These are phyloP conservation scores for Tuberolachnus salignus DNA, from an alignment of 2,888 invertebrate genomes.

Conservation along the genomic window DNA sequence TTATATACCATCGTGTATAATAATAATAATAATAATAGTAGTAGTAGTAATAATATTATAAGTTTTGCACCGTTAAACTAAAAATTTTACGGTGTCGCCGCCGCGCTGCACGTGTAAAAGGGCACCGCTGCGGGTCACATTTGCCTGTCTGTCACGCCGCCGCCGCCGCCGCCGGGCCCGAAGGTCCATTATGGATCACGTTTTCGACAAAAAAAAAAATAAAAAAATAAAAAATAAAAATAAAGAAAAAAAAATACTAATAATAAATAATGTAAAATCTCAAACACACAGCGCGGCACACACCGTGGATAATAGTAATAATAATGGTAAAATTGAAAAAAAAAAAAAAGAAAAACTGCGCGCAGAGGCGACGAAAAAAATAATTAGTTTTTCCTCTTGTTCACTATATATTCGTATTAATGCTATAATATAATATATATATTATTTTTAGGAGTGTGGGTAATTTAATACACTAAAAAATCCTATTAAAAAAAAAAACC, in stretches of 20 bases:
- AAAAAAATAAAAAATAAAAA: no score
- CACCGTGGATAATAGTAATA: constrained; percentile 16
- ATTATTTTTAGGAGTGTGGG: no score
- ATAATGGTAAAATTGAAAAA: neutral
- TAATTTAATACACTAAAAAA: no score
- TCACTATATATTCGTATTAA: no score
- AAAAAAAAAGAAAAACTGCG: neutral
- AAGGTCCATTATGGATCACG: constrained; percentile 48
- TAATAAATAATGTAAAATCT: constrained; percentile 19
- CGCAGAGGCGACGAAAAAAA: no score
- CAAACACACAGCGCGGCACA: neutral
- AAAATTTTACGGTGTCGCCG: constrained; percentile 40
- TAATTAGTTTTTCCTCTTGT: no score
- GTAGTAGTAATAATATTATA: no score
- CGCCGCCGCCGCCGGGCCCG: neutral
- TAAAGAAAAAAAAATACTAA: neutral
- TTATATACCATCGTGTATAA: neutral
- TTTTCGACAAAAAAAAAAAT: constrained; percentile 12
- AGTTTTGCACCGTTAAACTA: constrained; percentile 25
- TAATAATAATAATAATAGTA: no score
- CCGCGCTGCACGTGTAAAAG: constrained; percentile 5
- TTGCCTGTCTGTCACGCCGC: constrained; percentile 26
- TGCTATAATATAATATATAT: no score
- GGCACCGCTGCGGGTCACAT: constrained; percentile 36
- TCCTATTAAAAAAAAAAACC: no score